Percentiles rank a stretch among this genome's conserved stretches.
These are phyloP conservation scores for Xerus inauris DNA, from an alignment of 2,113 vertebrate genomes.

Conservation along the genomic window DNA sequence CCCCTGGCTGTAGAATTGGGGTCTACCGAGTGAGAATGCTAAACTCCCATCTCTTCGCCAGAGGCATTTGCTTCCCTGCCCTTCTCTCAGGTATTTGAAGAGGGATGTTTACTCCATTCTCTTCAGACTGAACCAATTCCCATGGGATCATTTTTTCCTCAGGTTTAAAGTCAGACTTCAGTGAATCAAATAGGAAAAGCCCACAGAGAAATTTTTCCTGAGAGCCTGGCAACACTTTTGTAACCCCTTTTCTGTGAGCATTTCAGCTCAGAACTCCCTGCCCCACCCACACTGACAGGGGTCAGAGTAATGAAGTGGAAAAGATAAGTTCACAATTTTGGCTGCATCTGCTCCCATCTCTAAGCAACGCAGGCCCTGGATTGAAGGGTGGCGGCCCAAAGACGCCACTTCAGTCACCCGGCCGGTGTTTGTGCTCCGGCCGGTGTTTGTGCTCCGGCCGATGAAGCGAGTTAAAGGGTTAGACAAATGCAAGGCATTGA, in stretches of 20 bases:
- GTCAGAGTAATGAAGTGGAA: conserved; percentile 84
- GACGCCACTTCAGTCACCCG: neutral
- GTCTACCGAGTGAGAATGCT: neutral
- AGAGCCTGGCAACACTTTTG: conserved; percentile 47
- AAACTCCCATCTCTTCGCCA: too few relatives aligned
- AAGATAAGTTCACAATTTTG: conserved; percentile 72
- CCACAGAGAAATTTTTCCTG: conserved; percentile 4
- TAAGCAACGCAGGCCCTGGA: conserved; percentile 78
- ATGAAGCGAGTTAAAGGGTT: conserved; percentile 53
- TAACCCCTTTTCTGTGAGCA: conserved; percentile 41
- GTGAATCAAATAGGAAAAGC: conserved; percentile 18
- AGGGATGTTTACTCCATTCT: neutral
- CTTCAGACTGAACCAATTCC: neutral
- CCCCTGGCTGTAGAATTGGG: neutral
- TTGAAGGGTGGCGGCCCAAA: conserved; percentile 25
- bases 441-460: neutral
- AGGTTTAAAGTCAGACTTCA: conserved; percentile 44
- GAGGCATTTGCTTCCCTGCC: neutral
- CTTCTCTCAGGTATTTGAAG: neutral
- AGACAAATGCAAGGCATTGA: neutral
- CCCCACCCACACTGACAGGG: conserved; percentile 66
- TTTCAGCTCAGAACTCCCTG: conserved; percentile 61
- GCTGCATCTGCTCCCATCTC: conserved; percentile 76
- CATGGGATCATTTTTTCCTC: neutral
- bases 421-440: conserved; percentile 46